These are phyloP conservation scores for Andrena cerasifolii DNA, from an alignment of 1,140 invertebrate species.

Conservation along the genomic window DNA sequence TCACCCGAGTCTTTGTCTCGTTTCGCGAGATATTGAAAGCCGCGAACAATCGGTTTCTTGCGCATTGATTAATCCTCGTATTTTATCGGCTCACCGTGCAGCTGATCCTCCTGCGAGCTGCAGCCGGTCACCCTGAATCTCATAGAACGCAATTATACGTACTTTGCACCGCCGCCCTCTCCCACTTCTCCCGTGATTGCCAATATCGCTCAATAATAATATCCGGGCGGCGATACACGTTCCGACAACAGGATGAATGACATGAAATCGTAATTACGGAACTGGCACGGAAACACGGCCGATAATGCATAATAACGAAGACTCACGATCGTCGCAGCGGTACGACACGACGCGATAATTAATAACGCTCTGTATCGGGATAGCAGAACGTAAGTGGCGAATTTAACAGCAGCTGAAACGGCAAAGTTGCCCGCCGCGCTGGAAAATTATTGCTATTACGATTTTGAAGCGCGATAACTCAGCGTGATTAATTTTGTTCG, in stretches of 20 bases:
- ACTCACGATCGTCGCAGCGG: constrained; percentile 11
- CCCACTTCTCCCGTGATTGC: no score
- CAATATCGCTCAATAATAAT: background rate
- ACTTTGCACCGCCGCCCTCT: no score
- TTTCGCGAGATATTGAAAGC: no score
- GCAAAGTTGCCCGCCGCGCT: background rate
- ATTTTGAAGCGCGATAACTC: constrained; percentile 58
- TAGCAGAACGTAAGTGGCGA: constrained; percentile 41
- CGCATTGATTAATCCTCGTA: no score
- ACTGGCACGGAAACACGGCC: background rate
- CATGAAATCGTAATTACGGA: constrained; percentile 30
- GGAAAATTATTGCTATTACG: constrained; percentile 58
- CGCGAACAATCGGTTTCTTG: no score
- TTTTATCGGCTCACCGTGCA: no score
- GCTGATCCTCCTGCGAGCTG: no score
- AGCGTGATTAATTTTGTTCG: constrained; percentile 38
- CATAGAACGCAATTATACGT: no score
- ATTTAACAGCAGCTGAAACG: constrained; percentile 43
- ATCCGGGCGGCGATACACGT: background rate
- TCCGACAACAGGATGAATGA: background rate
- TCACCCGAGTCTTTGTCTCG: no score
- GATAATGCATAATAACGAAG: constrained; percentile 36
- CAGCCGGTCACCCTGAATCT: no score
- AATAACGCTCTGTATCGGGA: constrained; percentile 44
- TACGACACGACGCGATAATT: constrained; percentile 39